Evolutionary conservation across 2,797 vertebrate genomes (phyloP).

Genomic region (Numenius phaeopus): DNA sequence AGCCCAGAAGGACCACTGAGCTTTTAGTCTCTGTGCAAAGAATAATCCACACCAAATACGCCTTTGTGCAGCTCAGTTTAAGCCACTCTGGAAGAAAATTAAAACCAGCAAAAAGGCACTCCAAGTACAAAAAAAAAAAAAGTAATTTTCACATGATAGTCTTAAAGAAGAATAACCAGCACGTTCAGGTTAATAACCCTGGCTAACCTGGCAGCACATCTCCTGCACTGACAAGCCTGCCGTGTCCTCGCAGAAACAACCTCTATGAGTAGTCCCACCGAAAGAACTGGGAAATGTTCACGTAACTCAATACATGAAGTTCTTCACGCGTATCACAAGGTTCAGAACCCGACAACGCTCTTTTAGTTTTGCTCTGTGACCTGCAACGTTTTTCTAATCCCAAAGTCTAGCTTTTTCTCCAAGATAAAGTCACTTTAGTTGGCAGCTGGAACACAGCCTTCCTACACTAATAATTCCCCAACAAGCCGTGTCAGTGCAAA

Average conservation of each 20-base stretch:
- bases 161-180: neutral
- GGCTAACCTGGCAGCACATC: neutral
- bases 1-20: neutral
- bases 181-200: neutral
- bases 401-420: neutral
- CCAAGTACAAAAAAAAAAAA: neutral
- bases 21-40: neutral
- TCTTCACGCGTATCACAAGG: fast-evolving
- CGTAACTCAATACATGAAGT: fast-evolving
- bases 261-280: neutral
- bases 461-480: neutral
- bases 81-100: neutral
- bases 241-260: neutral
- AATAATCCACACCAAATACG: neutral
- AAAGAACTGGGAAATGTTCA: neutral
- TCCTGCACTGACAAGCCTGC: neutral
- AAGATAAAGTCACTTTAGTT: neutral
- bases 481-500: neutral
- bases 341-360: neutral
- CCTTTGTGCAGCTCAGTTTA: neutral
- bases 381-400: neutral
- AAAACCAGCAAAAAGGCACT: neutral
- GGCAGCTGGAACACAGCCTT: neutral
- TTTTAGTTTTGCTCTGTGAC: neutral
- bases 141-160: fast-evolving